These are phyloP conservation scores for Stegostoma tigrinum DNA, from an alignment of 2,113 vertebrate genomes.

Conservation along the genomic window DNA sequence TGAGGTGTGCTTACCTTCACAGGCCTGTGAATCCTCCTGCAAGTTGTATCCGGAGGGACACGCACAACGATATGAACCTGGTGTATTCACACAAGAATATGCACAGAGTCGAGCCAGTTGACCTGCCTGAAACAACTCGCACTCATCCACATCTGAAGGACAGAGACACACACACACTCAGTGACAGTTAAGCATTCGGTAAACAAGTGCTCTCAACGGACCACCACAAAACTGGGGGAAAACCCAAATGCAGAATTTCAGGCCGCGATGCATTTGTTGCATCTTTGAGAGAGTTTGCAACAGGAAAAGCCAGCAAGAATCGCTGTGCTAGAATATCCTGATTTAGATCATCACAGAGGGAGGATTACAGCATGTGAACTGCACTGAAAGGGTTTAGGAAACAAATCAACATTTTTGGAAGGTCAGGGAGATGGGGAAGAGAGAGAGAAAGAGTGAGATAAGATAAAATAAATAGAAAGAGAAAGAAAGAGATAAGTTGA, in stretches of 20 bases:
- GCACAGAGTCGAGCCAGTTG: conserved; percentile 64
- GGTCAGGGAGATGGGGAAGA: background rate
- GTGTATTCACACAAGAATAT: conserved; percentile 70
- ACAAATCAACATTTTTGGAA: background rate
- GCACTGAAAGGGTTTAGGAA: background rate
- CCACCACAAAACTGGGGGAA: background rate
- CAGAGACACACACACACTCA: background rate
- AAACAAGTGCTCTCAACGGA: background rate
- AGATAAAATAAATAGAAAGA: too few species aligned
- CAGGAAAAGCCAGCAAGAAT: background rate
- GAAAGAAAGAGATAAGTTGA: too few species aligned
- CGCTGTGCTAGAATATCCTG: background rate
- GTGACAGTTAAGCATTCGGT: background rate
- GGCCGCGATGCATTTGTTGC: background rate
- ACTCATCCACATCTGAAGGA: conserved; percentile 75
- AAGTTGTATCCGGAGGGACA: conserved; percentile 71
- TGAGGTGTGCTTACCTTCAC: conserved; percentile 60
- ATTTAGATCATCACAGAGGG: background rate
- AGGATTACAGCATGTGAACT: background rate
- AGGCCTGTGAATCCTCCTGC: conserved; percentile 58
- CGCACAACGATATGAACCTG: conserved; percentile 71
- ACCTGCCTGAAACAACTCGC: conserved; percentile 67
- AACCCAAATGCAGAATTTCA: background rate
- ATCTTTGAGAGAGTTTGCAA: background rate
- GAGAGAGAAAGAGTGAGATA: background rate